Evolutionary conservation across 2,888 invertebrate genomes (phyloP).

Genomic region (Rambutsinella grinnellia): DNA sequence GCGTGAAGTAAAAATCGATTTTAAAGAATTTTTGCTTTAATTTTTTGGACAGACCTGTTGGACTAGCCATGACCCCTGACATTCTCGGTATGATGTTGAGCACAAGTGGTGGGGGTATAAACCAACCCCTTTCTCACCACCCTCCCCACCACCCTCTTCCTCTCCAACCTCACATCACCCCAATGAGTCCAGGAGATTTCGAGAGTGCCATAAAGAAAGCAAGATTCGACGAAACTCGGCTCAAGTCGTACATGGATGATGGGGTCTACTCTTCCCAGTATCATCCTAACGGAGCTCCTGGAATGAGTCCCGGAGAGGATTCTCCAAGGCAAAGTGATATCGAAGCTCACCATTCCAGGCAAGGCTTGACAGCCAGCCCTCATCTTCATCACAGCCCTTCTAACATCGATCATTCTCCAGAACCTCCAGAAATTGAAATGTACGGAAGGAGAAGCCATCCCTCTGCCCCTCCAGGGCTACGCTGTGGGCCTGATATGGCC

Average conservation of each 20-base stretch:
- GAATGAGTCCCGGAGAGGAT: not conserved
- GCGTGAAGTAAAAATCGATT: not conserved
- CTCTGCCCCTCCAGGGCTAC: no score
- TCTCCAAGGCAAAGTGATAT: no score
- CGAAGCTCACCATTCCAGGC: no score
- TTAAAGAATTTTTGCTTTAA: not conserved
- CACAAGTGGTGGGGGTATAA: slow-evolving; percentile 1
- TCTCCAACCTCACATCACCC: slow-evolving; percentile 34
- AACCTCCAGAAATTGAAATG: no score
- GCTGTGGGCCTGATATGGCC: no score
- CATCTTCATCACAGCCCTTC: slow-evolving; percentile 4
- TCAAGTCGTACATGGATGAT: slow-evolving; percentile 42
- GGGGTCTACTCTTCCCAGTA: not conserved
- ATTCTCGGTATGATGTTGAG: slow-evolving; percentile 39
- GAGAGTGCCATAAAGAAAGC: slow-evolving; percentile 27
- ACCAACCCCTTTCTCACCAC: slow-evolving; percentile 22
- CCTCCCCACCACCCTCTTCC: slow-evolving; percentile 23
- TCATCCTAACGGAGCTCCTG: not conserved
- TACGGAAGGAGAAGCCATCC: no score
- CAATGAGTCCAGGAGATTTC: slow-evolving; percentile 37
- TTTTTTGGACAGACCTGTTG: no score
- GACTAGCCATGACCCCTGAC: slow-evolving; percentile 29
- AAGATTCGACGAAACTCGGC: slow-evolving; percentile 26
- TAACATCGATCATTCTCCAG: no score
- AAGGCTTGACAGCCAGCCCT: not conserved